phyloP scores from a whole-genome alignment of 2,113 vertebrate species.

The Callorhinus ursinus region DNA sequence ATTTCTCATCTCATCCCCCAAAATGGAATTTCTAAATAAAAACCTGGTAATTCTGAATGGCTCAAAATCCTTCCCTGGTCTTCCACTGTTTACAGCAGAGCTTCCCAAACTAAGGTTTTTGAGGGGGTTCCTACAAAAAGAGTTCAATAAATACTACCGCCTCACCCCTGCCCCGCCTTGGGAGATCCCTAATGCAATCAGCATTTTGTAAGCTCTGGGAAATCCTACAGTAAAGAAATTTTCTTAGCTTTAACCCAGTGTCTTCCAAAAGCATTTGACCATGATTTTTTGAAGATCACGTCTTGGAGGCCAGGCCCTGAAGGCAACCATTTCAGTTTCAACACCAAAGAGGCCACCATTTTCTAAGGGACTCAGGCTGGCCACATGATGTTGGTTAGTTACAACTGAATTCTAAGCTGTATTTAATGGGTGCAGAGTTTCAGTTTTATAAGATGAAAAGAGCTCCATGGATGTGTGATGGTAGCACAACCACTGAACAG shows the following conservation, averaged over 20 bases:
- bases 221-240: background rate
- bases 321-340: background rate
- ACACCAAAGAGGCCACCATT: background rate
- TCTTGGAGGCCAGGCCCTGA: background rate
- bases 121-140: background rate
- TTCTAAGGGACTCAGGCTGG: constrained; percentile 2
- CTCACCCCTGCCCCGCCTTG: fast-evolving
- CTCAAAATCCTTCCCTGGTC: background rate
- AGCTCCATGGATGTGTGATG: background rate
- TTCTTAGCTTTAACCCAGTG: background rate
- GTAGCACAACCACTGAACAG: background rate
- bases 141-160: background rate
- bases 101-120: background rate
- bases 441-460: background rate
- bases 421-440: background rate
- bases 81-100: background rate
- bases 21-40: background rate
- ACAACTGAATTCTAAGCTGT: background rate
- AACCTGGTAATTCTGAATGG: background rate
- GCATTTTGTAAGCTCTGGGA: background rate
- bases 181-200: background rate
- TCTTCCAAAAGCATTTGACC: background rate
- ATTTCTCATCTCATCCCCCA: background rate
- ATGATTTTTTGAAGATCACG: background rate
- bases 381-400: background rate